Base-by-base conservation (phyloP, 2,113 vertebrate species). In the Ammodytes marinus region DNA sequence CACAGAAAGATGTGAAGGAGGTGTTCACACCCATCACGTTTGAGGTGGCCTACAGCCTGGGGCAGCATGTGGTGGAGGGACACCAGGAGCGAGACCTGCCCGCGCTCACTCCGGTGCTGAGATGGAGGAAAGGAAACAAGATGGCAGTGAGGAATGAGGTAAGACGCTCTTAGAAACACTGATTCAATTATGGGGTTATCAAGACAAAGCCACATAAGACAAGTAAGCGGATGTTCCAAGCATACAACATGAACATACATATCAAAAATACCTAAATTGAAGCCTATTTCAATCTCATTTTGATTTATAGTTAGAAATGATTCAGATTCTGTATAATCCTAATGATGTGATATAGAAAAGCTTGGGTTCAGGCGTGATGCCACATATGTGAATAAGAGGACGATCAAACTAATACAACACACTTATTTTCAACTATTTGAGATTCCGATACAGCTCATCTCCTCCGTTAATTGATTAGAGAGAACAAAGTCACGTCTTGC, bases 11-110 rank as follows among this genome's bases (percentile, higher is more conserved):
- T 58, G 97, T 99, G 14, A 96, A 97, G 89, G 98, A 99, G 0
- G 98, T 99, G 81, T 99, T 99, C 90, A 96, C 97, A 5, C 95
- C 98, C 57, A 98, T 99, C 80, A 92, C 96, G 4, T 99, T 99
- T 39, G 98, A 99, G 93, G 96, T 93, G 5, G 92, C 96, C 0
- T 99, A 99, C 91, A 96, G 95, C 89, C 95, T 99, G 68, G 95
- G 94, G 0, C 95, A 95, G 58, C 97, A 98, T 0, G 52, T 93
- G 39, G 58, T 95, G n/a, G 89, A 92, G 0, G 90, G 82, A 83
- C 82, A 82, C 14, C 93, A 93, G 27, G 95, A 94, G 15, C 94
- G 89, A 59, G 97, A 98, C 2, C 94, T 99, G 54, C 96, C 97
- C 0, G 80, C 96, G 0, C 96, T 99, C 72, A 95, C 93, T 1